Base-by-base conservation (phyloP, 2,113 vertebrate species). In the Cheirogaleus medius region DNA sequence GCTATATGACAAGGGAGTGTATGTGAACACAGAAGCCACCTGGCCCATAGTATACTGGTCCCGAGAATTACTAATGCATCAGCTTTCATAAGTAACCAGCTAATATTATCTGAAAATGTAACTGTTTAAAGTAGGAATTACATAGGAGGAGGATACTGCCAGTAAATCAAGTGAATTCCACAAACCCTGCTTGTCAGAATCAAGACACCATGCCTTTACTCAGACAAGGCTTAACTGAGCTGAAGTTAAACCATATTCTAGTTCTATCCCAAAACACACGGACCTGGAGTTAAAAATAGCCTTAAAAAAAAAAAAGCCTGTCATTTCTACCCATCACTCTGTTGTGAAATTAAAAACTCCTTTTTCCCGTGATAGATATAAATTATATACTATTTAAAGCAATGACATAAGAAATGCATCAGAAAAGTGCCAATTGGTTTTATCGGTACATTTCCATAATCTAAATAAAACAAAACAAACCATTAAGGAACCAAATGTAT, bases 281-380 rank as follows among this genome's bases (percentile, higher is more conserved):
- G 49, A 85, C 47, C 69, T 18, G 39, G 63, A 76, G 42, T 86
- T 90, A 83, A 84, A 84, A 83, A 96, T 84, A 91, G 8, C 49
- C 47, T 86, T 90, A 37, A n/a, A 92, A 86, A 21, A 68, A 81
- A 77, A 93, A 58, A 95, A 88, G 39, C 42, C 0, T 71, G 21
- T 69, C 69, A 71, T 86, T 87, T 85, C 63, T 84, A 60, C 54
- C 54, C 32, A 64, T 95, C 84, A 74, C 9, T 90, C 71, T 86
- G 60, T 49, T 91, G 13, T 88, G 60, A 98, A 90, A 96, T 87
- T 84, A 95, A 94, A 90, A 93, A 81, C 29, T 68, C 47, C 49
- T 81, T 84, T 94, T 85, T 32, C 78, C 37, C 90, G 58, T 56
- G 34, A 91, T 6, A 84, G 42, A 90, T 66, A 85, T 15, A 93